Conservation (phyloP, 2,888 invertebrate species). For the Stomorhina lunata region DNA sequence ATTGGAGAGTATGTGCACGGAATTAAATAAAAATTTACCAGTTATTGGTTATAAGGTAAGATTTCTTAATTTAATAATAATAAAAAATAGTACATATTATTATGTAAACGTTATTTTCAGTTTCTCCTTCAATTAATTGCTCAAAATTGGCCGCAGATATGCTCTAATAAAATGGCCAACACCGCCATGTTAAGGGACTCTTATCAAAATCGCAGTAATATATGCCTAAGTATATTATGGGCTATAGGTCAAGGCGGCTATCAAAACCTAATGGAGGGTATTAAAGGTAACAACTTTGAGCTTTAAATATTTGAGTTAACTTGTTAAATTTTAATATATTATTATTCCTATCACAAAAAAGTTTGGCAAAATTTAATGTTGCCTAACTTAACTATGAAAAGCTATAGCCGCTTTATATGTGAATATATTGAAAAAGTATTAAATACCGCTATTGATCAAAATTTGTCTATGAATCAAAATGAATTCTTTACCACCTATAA, state of each 20-base stretch:
- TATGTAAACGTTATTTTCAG: conserved; percentile 58
- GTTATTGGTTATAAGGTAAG: conserved; percentile 82
- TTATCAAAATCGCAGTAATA: conserved; percentile 87
- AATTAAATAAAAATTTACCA: conserved; percentile 84
- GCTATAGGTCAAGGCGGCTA: conserved; percentile 87
- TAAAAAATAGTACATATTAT: neutral
- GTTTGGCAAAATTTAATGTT: conserved; percentile 89
- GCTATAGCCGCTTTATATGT: conserved; percentile 84
- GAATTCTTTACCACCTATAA: conserved; percentile 76
- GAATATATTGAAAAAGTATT: conserved; percentile 81
- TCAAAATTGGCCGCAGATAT: conserved; percentile 84
- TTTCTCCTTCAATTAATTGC: conserved; percentile 87
- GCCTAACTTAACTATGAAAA: conserved; percentile 86
- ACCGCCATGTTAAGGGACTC: conserved; percentile 85
- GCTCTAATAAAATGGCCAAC: conserved; percentile 83
- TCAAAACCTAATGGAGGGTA: conserved; percentile 84
- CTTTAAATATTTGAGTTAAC: neutral
- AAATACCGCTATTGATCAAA: conserved; percentile 67
- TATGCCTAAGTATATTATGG: conserved; percentile 88
- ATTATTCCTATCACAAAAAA: conserved; percentile 75
- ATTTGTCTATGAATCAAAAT: conserved; percentile 68
- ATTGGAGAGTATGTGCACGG: conserved; percentile 85
- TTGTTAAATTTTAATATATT: neutral
- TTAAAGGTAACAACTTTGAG: conserved; percentile 81
- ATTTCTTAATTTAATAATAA: neutral